phyloP scores from a whole-genome alignment of 1,140 invertebrate genomes.

The Pseudomyrmex gracilis region DNA sequence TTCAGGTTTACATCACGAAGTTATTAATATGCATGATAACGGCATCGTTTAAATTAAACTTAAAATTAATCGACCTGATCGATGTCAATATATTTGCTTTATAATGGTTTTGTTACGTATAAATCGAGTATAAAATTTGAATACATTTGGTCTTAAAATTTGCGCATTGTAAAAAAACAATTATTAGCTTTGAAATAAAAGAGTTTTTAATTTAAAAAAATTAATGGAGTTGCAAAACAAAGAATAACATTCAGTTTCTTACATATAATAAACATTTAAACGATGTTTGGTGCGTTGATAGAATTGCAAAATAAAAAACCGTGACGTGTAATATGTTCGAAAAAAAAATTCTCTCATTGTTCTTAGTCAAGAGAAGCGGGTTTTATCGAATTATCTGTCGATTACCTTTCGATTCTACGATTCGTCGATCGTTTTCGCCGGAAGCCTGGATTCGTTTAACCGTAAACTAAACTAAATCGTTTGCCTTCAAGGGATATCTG shows the following conservation, averaged over 20 bases:
- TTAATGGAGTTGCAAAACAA: too few species aligned
- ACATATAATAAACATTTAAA: neutral
- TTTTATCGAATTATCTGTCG: slow-evolving; percentile 62
- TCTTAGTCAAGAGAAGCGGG: slow-evolving; percentile 22
- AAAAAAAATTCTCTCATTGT: slow-evolving; percentile 38
- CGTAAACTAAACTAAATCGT: slow-evolving; percentile 64
- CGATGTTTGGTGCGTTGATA: neutral
- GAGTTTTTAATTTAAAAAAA: neutral
- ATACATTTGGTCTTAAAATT: neutral
- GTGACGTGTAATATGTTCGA: neutral
- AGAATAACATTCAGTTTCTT: too few species aligned
- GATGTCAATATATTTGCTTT: slow-evolving; percentile 22
- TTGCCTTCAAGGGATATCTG: slow-evolving; percentile 26
- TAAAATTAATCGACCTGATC: slow-evolving; percentile 16
- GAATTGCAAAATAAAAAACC: neutral
- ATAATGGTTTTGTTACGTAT: neutral
- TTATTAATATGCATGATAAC: slow-evolving; percentile 20
- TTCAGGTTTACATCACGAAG: neutral
- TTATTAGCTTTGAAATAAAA: neutral
- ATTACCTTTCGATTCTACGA: slow-evolving; percentile 69
- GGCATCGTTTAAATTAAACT: slow-evolving; percentile 6
- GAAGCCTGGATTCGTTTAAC: slow-evolving; percentile 64
- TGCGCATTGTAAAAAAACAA: neutral
- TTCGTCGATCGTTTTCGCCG: slow-evolving; percentile 61
- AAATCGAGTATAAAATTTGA: neutral